Evolutionary conservation across 2,888 invertebrate genomes (phyloP), one percentile per base, ranked within the genome.

Genomic region (Ellobium chinense): DNA sequence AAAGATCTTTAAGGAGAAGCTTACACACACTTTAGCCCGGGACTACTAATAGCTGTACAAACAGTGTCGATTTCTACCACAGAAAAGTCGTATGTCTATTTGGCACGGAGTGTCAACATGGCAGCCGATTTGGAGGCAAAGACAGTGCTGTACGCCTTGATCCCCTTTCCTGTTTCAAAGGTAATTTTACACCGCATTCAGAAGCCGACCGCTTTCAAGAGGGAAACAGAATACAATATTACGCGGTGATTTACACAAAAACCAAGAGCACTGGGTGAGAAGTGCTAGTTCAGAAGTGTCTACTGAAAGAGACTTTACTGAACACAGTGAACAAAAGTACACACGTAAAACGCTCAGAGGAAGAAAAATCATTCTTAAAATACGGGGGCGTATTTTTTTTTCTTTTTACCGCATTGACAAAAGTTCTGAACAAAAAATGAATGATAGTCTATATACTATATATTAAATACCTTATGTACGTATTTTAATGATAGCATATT

Each of bases 41-140:
- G 39, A 46, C 63, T 74, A 63, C 63, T 63, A 74, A 74, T 74
- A 63, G 63, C 31, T 63, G 63, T 18, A 63, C 63, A 74, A 74
- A 74, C 63, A 74, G 74, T 46, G 29, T 63, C 54, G 63, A 24
- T 74, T 63, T 63, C 74, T 29, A 39, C 39, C 21, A 21, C 9
- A 27, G n/a, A 46, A 46, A 7, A 74, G 2, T 18, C 24, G 63
- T 21, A 46, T 74, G 46, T 62, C 74, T 31, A 74, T 74, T 74
- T 74, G 46, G 63, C 74, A 63, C 74, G 74, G 29, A 62, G 39
- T n/a, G 63, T 74, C 62, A 74, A 74, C 74, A 74, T 74, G 74
- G 63, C 63, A 14, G 62, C 60, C 37, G 24, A 72, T 46, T 56
- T 36, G 9, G 36, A 60, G 34, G 60, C 14, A 60, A 14, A 58